Base-by-base conservation (phyloP, 2,797 vertebrate genomes). In the Malacoraja senta region DNA sequence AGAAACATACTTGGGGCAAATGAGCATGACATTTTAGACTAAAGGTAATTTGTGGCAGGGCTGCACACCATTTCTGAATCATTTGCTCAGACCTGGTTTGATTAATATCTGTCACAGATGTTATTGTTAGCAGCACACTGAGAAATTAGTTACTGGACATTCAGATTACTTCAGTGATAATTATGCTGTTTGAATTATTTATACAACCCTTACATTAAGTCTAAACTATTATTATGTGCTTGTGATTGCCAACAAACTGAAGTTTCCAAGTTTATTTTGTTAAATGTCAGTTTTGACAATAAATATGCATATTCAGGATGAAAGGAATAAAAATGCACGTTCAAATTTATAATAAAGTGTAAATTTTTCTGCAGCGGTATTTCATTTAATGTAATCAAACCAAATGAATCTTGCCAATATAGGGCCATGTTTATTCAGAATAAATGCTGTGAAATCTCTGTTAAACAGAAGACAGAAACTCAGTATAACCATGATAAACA, bases 1-100 rank as follows among this genome's bases (percentile, higher is more conserved):
- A 21, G 88, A 91, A 74, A 72, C 19, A 90, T 7, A 9, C 32
- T 65, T 21, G 68, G 88, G 88, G 88, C 72, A 91, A 91, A 91
- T 26, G 88, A 38, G 24, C 24, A 3, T 72, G 35, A 91, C 24
- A 91, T 38, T 44, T 91, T 65, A 72, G 24, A 65, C 72, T 72
- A 74, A 91, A 91, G 88, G 63, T 44, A n/a, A 72, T 91, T 68
- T 72, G 88, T 91, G 65, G 8, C 8, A 38, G 88, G 35, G 19
- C 68, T 44, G 32, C 35, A 72, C 65, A 91, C 65, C 65, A 71
- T 26, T 91, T 91, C 65, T 19, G 6, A 86, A 19, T 13, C 32
- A 72, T 91, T 91, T 92, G 44, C 35, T 92, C 90, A 76, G 76
- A 76, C 71, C 1, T n/a, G 24, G 6, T 91, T 74, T 26, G 35